Percentiles rank a stretch among this genome's conserved stretches.
phyloP scores from a whole-genome alignment of 64 coral and sea anemone species.

The Montipora cactus region DNA sequence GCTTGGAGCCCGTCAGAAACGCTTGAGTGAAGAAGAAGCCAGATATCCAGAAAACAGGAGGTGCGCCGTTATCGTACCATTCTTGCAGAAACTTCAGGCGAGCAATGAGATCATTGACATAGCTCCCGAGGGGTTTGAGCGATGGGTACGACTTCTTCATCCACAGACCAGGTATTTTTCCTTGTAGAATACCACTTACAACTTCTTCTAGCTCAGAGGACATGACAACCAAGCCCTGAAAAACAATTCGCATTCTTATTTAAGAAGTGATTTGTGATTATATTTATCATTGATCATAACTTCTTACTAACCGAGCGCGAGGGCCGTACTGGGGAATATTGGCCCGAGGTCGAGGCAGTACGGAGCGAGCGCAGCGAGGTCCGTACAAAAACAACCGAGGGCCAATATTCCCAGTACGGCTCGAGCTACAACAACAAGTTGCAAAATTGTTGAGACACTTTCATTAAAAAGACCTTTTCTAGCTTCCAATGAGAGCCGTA shows the following conservation, averaged over 20 bases:
- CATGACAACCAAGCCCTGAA: slow-evolving; percentile 93
- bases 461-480: too few species aligned
- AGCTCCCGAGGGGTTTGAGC: slow-evolving; percentile 95
- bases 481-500: too few species aligned
- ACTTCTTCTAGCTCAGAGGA: slow-evolving; percentile 97
- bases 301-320: too few species aligned
- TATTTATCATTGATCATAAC: too few species aligned
- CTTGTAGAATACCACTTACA: slow-evolving; percentile 88
- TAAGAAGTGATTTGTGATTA: not conserved
- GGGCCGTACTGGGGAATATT: too few species aligned
- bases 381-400: too few species aligned
- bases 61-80: slow-evolving; percentile 95
- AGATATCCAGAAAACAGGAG: slow-evolving; percentile 93
- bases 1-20: slow-evolving; percentile 97
- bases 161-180: slow-evolving; percentile 93
- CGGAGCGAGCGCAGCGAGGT: too few species aligned
- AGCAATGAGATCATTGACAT: slow-evolving; percentile 95
- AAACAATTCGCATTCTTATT: not conserved
- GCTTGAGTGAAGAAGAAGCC: slow-evolving; percentile 99
- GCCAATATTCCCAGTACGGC: too few species aligned
- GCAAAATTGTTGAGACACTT: too few species aligned
- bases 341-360: too few species aligned
- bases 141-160: slow-evolving; percentile 99
- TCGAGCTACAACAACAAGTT: too few species aligned
- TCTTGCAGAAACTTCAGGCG: slow-evolving; percentile 96